Evolutionary conservation across 2,797 vertebrate species (phyloP), one percentile per base, ranked within the genome.

Genomic region (Selene dorsalis): DNA sequence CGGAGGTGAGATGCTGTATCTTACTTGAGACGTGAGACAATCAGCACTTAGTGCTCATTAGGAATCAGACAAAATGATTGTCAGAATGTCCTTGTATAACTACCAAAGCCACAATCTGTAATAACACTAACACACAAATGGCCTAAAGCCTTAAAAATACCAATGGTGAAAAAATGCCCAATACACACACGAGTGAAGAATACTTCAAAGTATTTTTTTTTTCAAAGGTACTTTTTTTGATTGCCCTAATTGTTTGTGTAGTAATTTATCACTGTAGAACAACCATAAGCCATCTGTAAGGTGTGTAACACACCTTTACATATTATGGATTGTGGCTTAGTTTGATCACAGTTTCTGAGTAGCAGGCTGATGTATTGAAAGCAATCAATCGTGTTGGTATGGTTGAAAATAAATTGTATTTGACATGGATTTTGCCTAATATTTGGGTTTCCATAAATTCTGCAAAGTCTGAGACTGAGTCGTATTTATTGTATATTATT

Each of bases 341-440:
- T 84, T 89, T 80, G 58, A 88, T 90, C 88, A 89, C 91, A 63
- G 76, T 80, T 93, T 80, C 80, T 86, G 74, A 91, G 81, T 88
- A 90, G 86, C 85, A 89, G 83, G 84, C 66, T 83, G 67, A 83
- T 80, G 73, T 93, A 87, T 90, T 74, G 58, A 87, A 88, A 92
- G 76, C 62, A 85, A 86, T 90, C 82, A 88, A 47, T 73, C 30
- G 38, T 75, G n/a, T 79, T 91, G 87, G 86, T 89, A 91, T 85
- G 79, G 75, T 87, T 93, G 83, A 90, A 92, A 93, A 94, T 92
- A 91, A 91, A 93, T 87, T 84, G 61, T 84, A 90, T 92, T 90
- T 88, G 88, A 90, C 86, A 88, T 73, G 79, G 66, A 80, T 52
- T 75, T 73, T 77, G 82, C 77, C 63, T 81, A 17, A 57, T 76